These are phyloP conservation scores for Parazoanthus swiftii DNA, from an alignment of 92 coral and sea anemone species.

Conservation along the genomic window DNA sequence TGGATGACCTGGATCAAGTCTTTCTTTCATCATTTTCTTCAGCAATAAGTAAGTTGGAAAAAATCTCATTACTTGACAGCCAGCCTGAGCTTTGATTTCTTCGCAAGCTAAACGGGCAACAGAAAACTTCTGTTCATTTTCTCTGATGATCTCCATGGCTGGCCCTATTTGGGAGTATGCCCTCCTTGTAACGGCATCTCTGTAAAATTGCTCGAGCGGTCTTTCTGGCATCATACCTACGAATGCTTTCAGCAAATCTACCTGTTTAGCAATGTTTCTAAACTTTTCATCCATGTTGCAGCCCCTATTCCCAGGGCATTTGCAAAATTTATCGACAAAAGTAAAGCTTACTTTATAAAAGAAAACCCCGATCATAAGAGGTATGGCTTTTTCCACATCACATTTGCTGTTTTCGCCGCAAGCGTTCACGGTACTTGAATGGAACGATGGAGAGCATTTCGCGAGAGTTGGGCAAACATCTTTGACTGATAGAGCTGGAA, in stretches of 20 bases:
- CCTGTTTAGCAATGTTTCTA: constrained; percentile 16
- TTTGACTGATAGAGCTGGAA: constrained; percentile 44
- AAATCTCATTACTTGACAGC: constrained; percentile 32
- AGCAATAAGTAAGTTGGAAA: constrained; percentile 41
- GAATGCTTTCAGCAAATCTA: constrained; percentile 4
- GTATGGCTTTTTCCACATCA: constrained; percentile 52
- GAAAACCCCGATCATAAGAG: constrained; percentile 55
- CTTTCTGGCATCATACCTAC: constrained; percentile 5
- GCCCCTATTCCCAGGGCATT: constrained; percentile 18
- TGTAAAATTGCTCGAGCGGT: constrained; percentile 14
- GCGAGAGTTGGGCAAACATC: constrained; percentile 54
- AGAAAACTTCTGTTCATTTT: not conserved
- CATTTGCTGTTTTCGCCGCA: constrained; percentile 53
- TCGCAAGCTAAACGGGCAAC: constrained; percentile 37
- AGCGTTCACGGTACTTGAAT: constrained; percentile 47
- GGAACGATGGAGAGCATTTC: constrained; percentile 37
- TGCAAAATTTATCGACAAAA: constrained; percentile 23
- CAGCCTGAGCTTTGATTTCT: constrained; percentile 35
- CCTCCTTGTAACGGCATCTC: not conserved
- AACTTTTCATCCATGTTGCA: not conserved
- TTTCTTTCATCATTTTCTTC: constrained; percentile 46
- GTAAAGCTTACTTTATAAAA: constrained; percentile 46
- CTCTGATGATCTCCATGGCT: constrained; percentile 8
- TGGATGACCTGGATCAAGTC: constrained; percentile 19
- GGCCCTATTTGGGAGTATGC: not conserved